Evolutionary conservation across 2,797 vertebrate species (phyloP).

Genomic region (Enteromius afrohamiltoni): DNA sequence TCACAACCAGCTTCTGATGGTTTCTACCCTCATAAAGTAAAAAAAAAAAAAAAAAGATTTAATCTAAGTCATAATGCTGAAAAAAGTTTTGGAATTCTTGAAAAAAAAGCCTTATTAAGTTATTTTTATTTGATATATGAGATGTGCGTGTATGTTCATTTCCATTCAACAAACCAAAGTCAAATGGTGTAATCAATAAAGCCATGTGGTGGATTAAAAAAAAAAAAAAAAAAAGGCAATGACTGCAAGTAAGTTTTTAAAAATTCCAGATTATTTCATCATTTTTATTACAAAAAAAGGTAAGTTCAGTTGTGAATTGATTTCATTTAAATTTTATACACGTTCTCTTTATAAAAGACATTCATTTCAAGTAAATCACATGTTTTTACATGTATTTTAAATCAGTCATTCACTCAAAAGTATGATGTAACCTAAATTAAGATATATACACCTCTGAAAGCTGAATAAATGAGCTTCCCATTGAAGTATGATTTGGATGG

Average conservation of each 20-base stretch:
- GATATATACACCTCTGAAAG: too few species aligned
- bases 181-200: not conserved
- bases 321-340: not conserved
- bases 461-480: too few species aligned
- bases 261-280: not conserved
- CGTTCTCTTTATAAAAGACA: not conserved
- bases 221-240: not conserved
- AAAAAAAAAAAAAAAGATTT: not conserved
- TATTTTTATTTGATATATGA: not conserved
- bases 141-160: too few species aligned
- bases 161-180: not conserved
- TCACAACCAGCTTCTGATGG: conserved; percentile 10
- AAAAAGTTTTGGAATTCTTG: not conserved
- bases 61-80: not conserved
- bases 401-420: not conserved
- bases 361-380: not conserved
- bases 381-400: not conserved
- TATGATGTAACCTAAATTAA: too few species aligned
- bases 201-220: not conserved
- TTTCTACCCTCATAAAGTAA: not conserved
- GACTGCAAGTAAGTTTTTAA: not conserved
- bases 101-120: not conserved
- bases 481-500: too few species aligned
- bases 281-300: not conserved
- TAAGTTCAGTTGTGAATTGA: not conserved